phyloP scores from a whole-genome alignment of 2,797 vertebrate genomes.

The Taenioides sp. region DNA sequence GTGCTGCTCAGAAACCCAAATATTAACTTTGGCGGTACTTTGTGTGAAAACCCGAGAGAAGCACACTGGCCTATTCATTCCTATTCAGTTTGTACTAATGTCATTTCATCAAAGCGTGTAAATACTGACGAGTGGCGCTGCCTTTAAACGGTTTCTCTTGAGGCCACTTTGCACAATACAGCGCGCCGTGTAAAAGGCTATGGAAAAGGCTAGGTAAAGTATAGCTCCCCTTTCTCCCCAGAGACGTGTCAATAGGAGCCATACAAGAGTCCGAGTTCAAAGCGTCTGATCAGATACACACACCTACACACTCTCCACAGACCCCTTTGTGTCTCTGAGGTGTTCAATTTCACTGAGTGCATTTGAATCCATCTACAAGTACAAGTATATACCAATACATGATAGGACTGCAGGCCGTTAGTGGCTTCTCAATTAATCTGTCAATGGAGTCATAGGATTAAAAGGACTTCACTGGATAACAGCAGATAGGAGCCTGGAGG shows the following conservation, averaged over 20 bases:
- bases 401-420: too few relatives aligned
- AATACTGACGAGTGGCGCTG: background rate
- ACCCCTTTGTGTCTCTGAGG: slow-evolving; percentile 61
- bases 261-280: slow-evolving; percentile 67
- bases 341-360: slow-evolving; percentile 70
- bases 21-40: too few relatives aligned
- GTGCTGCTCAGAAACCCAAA: too few relatives aligned
- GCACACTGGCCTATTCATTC: too few relatives aligned
- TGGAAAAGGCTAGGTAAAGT: too few relatives aligned
- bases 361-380: slow-evolving; percentile 14
- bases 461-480: too few relatives aligned
- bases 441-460: too few relatives aligned
- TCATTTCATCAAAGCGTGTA: background rate
- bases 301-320: slow-evolving; percentile 61
- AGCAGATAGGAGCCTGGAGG: too few relatives aligned
- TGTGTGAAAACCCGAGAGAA: too few relatives aligned
- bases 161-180: slow-evolving; percentile 63
- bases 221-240: slow-evolving; percentile 49
- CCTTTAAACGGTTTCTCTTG: slow-evolving; percentile 21
- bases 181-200: slow-evolving; percentile 36
- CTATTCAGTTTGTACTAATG: too few relatives aligned
- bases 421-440: too few relatives aligned
- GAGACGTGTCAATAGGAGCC: slow-evolving; percentile 73
- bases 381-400: too few relatives aligned
- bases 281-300: slow-evolving; percentile 56